Conservation (phyloP, 2,797 vertebrate genomes). For the Smutsia gigantea region DNA sequence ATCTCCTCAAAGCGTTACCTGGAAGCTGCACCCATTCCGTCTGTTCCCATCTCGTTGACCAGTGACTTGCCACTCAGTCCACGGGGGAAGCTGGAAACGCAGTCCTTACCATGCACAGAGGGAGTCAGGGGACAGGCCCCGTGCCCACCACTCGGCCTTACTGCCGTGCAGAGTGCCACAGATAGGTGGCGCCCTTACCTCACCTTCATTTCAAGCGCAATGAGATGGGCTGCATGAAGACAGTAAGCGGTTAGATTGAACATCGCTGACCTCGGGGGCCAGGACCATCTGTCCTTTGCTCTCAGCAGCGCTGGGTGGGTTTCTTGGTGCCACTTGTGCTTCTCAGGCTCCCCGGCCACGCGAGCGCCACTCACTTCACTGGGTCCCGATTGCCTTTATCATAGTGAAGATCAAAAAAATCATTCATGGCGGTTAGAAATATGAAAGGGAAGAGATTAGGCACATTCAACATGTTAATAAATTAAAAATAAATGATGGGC, state of each 20-base stretch:
- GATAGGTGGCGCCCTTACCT: neutral
- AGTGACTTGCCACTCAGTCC: neutral
- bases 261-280: neutral
- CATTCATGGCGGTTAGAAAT: neutral
- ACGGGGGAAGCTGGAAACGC: neutral
- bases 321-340: neutral
- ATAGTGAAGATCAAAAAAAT: neutral
- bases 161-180: neutral
- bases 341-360: no score
- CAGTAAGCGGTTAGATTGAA: neutral
- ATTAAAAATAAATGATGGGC: no score
- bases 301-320: no score
- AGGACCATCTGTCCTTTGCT: neutral
- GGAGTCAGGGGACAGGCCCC: neutral
- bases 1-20: neutral
- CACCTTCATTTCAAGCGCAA: neutral
- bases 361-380: neutral
- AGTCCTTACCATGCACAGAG: neutral
- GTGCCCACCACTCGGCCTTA: neutral
- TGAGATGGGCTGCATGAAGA: neutral
- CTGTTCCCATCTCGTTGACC: neutral
- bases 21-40: fast-evolving
- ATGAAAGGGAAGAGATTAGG: neutral
- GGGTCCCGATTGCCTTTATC: neutral
- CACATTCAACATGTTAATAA: neutral